These are phyloP conservation scores for Hyphantria cunea DNA, from an alignment of 1,140 invertebrate species.

Conservation along the genomic window DNA sequence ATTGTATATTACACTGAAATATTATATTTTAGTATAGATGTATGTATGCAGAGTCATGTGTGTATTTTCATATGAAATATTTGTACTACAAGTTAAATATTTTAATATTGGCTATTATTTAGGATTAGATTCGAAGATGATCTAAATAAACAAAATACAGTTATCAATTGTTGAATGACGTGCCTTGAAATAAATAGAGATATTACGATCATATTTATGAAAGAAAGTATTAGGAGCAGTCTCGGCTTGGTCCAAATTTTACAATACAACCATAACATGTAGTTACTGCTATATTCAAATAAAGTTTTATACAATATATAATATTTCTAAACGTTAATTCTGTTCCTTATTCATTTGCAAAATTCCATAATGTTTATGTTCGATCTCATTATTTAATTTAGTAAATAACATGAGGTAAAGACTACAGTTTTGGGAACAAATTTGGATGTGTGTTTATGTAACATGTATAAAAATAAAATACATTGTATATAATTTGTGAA, in stretches of 20 bases:
- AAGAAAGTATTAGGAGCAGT: constrained; percentile 51
- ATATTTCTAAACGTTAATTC: constrained; percentile 24
- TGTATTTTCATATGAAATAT: constrained; percentile 80
- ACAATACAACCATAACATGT: constrained; percentile 34
- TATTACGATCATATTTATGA: constrained; percentile 73
- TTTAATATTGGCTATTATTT: constrained; percentile 79
- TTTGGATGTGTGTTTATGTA: constrained; percentile 78
- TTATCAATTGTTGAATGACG: constrained; percentile 74
- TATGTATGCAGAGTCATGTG: constrained; percentile 76
- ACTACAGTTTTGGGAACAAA: constrained; percentile 81
- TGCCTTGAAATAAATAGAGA: constrained; percentile 74
- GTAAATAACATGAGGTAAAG: constrained; percentile 80
- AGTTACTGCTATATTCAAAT: constrained; percentile 28
- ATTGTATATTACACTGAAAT: constrained; percentile 74
- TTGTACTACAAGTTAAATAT: constrained; percentile 74
- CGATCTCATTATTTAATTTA: constrained; percentile 82
- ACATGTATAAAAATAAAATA: constrained; percentile 72
- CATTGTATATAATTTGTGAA: constrained; percentile 80
- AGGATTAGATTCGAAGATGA: constrained; percentile 64
- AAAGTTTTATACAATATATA: constrained; percentile 16
- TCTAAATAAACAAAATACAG: constrained; percentile 64
- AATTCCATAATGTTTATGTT: constrained; percentile 70
- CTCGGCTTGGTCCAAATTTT: constrained; percentile 47
- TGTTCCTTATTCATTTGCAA: constrained; percentile 45
- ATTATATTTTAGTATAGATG: constrained; percentile 72